A percentile compares a stretch with the other conserved stretches of the same genome.
Evolutionary conservation across 2,888 invertebrate genomes (phyloP).

Genomic region (Ectemnius cavifrons): DNA sequence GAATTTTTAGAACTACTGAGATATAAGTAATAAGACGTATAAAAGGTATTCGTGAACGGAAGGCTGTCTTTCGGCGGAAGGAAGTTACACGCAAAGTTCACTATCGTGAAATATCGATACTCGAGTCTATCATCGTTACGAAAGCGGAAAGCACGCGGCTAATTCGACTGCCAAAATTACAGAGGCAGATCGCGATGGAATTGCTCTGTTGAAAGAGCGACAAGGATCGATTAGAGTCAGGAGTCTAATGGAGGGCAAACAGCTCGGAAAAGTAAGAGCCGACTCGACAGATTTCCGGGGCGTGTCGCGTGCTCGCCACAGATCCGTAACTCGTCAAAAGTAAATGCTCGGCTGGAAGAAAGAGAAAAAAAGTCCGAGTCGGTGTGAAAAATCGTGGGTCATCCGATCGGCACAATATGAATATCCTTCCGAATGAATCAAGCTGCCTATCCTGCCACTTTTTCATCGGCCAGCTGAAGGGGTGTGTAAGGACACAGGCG

Average conservation of each 20-base stretch:
- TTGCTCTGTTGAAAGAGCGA: too few species aligned
- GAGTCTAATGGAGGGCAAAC: too few species aligned
- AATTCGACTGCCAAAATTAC: not conserved
- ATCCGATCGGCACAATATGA: conserved; percentile 43
- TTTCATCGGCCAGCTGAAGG: conserved; percentile 43
- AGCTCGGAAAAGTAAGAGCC: conserved; percentile 15
- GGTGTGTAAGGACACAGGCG: not conserved
- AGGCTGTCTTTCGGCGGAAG: not conserved
- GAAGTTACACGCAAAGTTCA: conserved; percentile 27
- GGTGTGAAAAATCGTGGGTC: conserved; percentile 45
- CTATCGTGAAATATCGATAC: conserved; percentile 28
- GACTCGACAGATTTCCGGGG: conserved; percentile 26
- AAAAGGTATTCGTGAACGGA: too few species aligned
- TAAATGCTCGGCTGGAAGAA: not conserved
- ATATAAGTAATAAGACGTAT: too few species aligned
- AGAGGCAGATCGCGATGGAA: too few species aligned
- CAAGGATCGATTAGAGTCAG: too few species aligned
- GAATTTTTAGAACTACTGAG: too few species aligned
- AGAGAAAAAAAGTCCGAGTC: conserved; percentile 7
- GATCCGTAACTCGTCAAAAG: not conserved
- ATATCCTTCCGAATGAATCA: conserved; percentile 58
- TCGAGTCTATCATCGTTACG: conserved; percentile 10
- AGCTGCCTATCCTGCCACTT: conserved; percentile 45
- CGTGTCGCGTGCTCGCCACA: not conserved
- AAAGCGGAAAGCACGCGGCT: conserved; percentile 7